Base-by-base conservation (phyloP, 2,888 invertebrate genomes). In the Ophion obscuratus region DNA sequence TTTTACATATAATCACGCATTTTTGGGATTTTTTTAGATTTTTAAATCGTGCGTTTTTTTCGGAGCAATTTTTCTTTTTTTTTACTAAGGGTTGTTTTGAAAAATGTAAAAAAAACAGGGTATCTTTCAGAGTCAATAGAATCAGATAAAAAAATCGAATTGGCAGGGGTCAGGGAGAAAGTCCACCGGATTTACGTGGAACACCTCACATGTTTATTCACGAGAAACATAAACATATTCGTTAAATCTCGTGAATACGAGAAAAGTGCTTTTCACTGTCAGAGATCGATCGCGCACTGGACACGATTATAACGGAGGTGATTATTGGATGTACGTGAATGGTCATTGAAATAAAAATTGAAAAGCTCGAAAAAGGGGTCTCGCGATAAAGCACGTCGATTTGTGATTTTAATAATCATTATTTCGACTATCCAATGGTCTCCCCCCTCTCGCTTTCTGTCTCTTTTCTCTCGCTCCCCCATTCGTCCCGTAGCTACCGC, bases 321-420 rank as follows among this genome's bases (percentile, higher is more conserved):
- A 61, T 61, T 20, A 24, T 24, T 24, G 61, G 61, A 61, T 61
- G 24, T 61, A 24, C 61, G 53, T 53, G 53, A 53, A 53, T 61
- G 20, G 61, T 61, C 24, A 61, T 61, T 61, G 61, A 68, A 68
- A 74, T 53, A 36, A 74, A 53, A 78, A 57, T 75, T 36, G 17
- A 44, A 57, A 57, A 64, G 47, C 66, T 47, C 27, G 24, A 78
- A 61, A 78, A 47, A 36, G 36, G 7, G 24, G 27, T 24, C 17
- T 31, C 47, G n/a, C n/a, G 24, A 77, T 44, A 59, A 62, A 67
- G 27, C 40, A 10, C 44, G 68, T 70, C 71, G 75, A 85, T 85
- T 79, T 79, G 82, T 79, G 78, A 79, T 78, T 81, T 85, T 80
- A 80, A 80, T 85, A 80, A 83, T 80, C 73, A 85, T 83, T 83